phyloP scores from a whole-genome alignment of 2,888 invertebrate genomes.

The Eristalis intricaria region DNA sequence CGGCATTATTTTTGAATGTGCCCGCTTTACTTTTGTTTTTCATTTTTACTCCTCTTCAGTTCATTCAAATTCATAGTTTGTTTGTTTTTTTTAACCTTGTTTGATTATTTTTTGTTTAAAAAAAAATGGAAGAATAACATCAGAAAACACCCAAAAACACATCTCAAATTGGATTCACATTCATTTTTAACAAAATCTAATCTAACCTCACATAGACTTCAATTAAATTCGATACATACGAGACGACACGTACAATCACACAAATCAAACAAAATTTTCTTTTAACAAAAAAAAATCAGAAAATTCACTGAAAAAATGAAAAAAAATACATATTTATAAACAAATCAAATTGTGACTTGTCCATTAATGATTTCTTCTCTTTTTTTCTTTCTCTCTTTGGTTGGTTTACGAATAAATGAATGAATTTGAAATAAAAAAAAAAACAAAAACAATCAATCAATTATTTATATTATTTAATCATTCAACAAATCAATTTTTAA shows the following conservation, averaged over 20 bases:
- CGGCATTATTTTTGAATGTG: background rate
- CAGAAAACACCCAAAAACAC: slow-evolving; percentile 1
- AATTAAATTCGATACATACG: background rate
- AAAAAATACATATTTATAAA: slow-evolving; percentile 36
- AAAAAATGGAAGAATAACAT: background rate
- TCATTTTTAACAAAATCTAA: slow-evolving; percentile 18
- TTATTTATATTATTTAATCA: slow-evolving; percentile 39
- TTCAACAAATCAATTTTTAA: slow-evolving; percentile 14
- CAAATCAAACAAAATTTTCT: too few species aligned
- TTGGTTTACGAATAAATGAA: slow-evolving; percentile 58
- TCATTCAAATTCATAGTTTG: background rate
- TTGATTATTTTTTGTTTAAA: background rate
- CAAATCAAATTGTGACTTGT: slow-evolving; percentile 51
- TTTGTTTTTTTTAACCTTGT: background rate
- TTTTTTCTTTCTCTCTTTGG: slow-evolving; percentile 71
- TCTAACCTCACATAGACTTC: slow-evolving; percentile 21
- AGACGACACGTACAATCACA: background rate
- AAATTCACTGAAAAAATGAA: slow-evolving; percentile 14
- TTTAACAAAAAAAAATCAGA: background rate
- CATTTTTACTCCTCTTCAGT: background rate
- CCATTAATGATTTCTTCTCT: slow-evolving; percentile 70
- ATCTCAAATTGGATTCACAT: slow-evolving; percentile 35
- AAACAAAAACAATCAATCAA: slow-evolving; percentile 18
- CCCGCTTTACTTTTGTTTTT: background rate
- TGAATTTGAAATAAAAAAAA: slow-evolving; percentile 5